Conservation (phyloP, 53 echinoderm and acorn worm species). For the Hippasteria phrygiana region DNA sequence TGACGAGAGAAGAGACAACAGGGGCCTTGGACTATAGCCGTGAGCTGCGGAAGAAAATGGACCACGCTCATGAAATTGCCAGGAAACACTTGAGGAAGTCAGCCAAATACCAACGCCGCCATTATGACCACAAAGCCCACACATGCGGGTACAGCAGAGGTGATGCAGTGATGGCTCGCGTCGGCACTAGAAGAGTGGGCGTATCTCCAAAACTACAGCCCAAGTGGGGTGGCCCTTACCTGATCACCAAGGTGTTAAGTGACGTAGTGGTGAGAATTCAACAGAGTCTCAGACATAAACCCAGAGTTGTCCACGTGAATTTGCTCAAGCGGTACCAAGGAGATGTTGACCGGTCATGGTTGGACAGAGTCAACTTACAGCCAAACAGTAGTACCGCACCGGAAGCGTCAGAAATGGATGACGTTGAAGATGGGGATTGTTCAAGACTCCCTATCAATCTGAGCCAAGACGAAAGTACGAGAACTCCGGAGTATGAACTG, state of each 20-base stretch:
- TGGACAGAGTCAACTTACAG: background rate
- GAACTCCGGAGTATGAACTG: no score
- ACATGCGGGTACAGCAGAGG: background rate
- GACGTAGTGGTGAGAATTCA: constrained; percentile 21
- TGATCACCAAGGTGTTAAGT: constrained; percentile 6
- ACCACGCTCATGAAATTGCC: no score
- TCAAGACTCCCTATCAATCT: no score
- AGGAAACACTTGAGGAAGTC: no score
- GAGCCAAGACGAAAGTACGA: no score
- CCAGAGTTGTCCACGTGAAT: constrained; percentile 27
- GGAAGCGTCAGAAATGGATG: background rate
- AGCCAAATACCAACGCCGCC: no score
- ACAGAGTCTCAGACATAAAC: constrained; percentile 24
- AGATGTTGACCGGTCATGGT: constrained; percentile 13
- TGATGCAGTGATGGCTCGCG: background rate
- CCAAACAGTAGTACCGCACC: background rate
- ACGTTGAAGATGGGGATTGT: background rate
- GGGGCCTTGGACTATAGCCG: no score
- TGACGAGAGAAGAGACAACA: no score
- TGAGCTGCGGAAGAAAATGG: no score
- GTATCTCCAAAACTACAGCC: constrained; percentile 25
- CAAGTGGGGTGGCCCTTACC: constrained; percentile 1
- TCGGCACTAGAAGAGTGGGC: background rate
- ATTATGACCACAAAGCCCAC: background rate
- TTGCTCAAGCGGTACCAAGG: constrained; percentile 21